Percentiles rank a stretch among this genome's conserved stretches.
Evolutionary conservation across 2,888 invertebrate genomes (phyloP).

Genomic region (Sisyra terminalis): DNA sequence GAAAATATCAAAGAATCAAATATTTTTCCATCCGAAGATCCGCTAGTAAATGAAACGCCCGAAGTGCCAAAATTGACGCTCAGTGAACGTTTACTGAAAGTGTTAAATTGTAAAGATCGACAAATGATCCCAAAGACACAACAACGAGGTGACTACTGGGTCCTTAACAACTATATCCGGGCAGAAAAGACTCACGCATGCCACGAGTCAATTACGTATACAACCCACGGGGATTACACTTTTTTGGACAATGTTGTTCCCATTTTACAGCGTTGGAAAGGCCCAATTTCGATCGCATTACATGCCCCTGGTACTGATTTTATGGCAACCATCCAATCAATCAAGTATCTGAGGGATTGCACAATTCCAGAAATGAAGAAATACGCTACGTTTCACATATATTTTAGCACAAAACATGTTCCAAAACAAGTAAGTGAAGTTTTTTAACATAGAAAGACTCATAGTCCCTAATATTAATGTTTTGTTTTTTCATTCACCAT

Average conservation of each 20-base stretch:
- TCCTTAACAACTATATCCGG: slow-evolving; percentile 69
- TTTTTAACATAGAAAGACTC: neutral
- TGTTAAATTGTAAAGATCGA: slow-evolving; percentile 24
- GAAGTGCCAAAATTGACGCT: neutral
- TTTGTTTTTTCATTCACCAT: neutral
- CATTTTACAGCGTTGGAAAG: slow-evolving; percentile 71
- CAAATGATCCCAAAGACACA: slow-evolving; percentile 24
- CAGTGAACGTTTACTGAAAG: slow-evolving; percentile 9
- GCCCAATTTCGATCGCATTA: slow-evolving; percentile 73
- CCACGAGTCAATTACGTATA: slow-evolving; percentile 77
- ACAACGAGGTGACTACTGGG: slow-evolving; percentile 51
- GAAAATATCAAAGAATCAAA: too few species aligned
- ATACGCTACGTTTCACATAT: slow-evolving; percentile 75
- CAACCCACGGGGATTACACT: slow-evolving; percentile 83
- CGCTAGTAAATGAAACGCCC: too few species aligned
- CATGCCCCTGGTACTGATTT: slow-evolving; percentile 79
- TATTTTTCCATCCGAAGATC: too few species aligned
- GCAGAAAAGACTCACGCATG: slow-evolving; percentile 50
- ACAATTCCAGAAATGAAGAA: slow-evolving; percentile 53
- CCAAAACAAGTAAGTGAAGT: slow-evolving; percentile 47
- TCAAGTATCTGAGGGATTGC: slow-evolving; percentile 68
- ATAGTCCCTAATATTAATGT: too few species aligned
- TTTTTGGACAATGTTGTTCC: slow-evolving; percentile 82
- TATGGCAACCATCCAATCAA: slow-evolving; percentile 56
- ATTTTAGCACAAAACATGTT: slow-evolving; percentile 74